phyloP scores from a whole-genome alignment of 2,113 vertebrate species.

The Uria aalge region DNA sequence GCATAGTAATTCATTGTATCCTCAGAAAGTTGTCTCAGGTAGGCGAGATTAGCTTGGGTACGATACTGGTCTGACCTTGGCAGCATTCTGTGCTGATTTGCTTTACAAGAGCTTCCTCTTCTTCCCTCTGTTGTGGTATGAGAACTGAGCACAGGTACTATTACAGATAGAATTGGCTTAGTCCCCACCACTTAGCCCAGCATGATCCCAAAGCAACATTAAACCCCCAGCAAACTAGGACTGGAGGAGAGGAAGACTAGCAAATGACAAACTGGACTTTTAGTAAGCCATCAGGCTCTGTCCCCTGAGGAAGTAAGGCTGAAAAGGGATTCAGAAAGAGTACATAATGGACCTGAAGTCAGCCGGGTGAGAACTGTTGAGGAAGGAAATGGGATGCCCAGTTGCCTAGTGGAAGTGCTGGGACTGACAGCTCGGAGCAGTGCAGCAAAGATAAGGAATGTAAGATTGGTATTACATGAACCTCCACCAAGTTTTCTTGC shows the following conservation, averaged over 20 bases:
- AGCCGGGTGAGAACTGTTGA: neutral
- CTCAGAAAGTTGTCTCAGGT: neutral
- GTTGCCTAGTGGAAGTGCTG: neutral
- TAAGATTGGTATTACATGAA: neutral
- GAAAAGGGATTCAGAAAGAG: neutral
- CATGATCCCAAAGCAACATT: neutral
- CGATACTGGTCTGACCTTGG: fast-evolving
- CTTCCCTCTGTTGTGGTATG: neutral
- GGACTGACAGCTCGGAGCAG: neutral
- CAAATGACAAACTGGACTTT: neutral
- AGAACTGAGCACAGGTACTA: neutral
- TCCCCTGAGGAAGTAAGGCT: neutral
- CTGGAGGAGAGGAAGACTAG: neutral
- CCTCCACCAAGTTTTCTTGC: neutral
- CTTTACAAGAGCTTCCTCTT: neutral
- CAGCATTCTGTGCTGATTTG: neutral
- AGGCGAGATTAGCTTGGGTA: neutral
- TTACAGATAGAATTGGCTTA: neutral
- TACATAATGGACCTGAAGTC: neutral
- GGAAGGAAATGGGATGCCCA: neutral
- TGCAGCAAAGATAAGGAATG: neutral
- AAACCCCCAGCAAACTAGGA: neutral
- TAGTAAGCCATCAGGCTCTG: neutral
- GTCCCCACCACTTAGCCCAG: neutral
- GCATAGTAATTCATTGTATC: neutral